phyloP scores from a whole-genome alignment of 1,140 invertebrate species.

The Drosophila grimshawi region DNA sequence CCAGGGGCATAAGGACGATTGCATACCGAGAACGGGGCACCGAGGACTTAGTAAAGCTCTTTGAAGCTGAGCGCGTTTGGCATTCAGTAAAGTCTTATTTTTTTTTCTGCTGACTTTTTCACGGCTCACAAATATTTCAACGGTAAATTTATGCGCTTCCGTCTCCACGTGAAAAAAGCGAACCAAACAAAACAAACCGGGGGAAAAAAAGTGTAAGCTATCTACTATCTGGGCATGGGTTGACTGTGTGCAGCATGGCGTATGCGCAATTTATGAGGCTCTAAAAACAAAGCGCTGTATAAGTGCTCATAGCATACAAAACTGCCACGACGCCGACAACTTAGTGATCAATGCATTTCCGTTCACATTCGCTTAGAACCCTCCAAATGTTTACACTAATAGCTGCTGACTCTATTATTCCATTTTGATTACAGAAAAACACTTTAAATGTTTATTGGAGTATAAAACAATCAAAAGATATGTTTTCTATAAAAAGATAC shows the following conservation, averaged over 20 bases:
- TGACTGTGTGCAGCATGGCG: constrained; percentile 62
- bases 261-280: constrained; percentile 79
- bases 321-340: not conserved
- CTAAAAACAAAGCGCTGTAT: constrained; percentile 66
- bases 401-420: constrained; percentile 3
- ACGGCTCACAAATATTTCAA: constrained; percentile 74
- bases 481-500: not conserved
- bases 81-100: constrained; percentile 52
- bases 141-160: constrained; percentile 72
- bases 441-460: not conserved
- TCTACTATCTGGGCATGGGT: constrained; percentile 13
- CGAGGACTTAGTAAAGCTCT: constrained; percentile 56
- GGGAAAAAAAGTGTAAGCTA: constrained; percentile 22
- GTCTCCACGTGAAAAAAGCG: constrained; percentile 20
- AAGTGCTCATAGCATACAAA: constrained; percentile 44
- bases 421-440: not conserved
- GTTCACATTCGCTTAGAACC: not conserved
- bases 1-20: not conserved
- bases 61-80: constrained; percentile 10
- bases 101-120: constrained; percentile 38
- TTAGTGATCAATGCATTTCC: constrained; percentile 38
- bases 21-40: not conserved
- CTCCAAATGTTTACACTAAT: constrained; percentile 15
- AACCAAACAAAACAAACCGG: constrained; percentile 4
- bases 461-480: not conserved